These are phyloP conservation scores for Vimba vimba DNA, from an alignment of 2,113 vertebrate species.

Conservation along the genomic window DNA sequence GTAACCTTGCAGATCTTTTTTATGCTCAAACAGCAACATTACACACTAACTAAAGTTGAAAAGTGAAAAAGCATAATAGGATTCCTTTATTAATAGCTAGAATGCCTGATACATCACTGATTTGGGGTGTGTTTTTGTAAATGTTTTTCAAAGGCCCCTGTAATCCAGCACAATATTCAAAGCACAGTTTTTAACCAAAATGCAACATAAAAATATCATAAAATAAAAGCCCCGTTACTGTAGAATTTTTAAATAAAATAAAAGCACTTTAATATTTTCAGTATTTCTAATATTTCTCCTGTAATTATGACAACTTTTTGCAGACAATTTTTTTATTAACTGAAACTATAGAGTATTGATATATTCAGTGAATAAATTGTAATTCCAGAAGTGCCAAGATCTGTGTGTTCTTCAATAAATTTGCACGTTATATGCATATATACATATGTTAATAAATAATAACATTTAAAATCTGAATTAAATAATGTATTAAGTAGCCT, in stretches of 20 bases:
- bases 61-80: too few relatives aligned
- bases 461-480: not conserved
- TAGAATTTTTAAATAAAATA: not conserved
- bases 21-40: too few relatives aligned
- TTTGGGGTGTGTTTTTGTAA: not conserved
- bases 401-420: not conserved
- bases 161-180: not conserved
- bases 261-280: not conserved
- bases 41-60: too few relatives aligned
- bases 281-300: not conserved
- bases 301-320: not conserved
- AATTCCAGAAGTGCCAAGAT: not conserved
- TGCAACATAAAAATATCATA: not conserved
- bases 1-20: too few relatives aligned
- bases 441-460: too few relatives aligned
- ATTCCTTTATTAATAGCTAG: not conserved
- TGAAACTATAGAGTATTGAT: not conserved
- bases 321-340: not conserved
- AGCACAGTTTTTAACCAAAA: not conserved
- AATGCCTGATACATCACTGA: not conserved
- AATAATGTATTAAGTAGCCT: not conserved
- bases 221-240: not conserved
- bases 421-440: too few relatives aligned
- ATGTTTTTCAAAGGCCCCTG: not conserved
- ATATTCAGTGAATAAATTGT: not conserved